Evolutionary conservation across 2,888 invertebrate genomes (phyloP).

Genomic region (Notocelia uddmanniana): DNA sequence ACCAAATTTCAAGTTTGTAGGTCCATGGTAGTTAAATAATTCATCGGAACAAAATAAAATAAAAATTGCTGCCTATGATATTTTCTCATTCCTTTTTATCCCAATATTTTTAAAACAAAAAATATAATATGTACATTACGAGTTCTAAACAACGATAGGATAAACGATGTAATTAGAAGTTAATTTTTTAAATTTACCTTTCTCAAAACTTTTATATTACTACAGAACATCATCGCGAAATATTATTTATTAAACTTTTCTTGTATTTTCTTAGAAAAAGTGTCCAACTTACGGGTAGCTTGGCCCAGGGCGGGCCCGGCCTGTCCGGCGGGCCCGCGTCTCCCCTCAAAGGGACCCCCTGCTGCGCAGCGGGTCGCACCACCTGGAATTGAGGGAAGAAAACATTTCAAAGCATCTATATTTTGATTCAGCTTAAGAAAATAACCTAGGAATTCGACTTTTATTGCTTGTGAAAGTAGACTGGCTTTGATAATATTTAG

Average conservation of each 20-base stretch:
- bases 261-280: background rate
- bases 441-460: background rate
- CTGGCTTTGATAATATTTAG: too few relatives aligned
- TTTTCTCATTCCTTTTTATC: too few relatives aligned
- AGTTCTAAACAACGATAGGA: too few relatives aligned
- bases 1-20: too few relatives aligned
- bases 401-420: constrained; percentile 1
- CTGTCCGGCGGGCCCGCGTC: constrained; percentile 38
- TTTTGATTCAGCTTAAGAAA: background rate
- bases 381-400: constrained; percentile 39
- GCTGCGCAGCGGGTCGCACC: constrained; percentile 11
- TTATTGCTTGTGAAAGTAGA: background rate
- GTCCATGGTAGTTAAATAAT: too few relatives aligned
- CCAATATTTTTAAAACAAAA: too few relatives aligned
- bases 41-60: too few relatives aligned
- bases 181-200: too few relatives aligned
- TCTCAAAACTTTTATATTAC: background rate
- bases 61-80: too few relatives aligned
- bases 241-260: background rate
- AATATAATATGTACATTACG: too few relatives aligned
- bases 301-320: constrained; percentile 36
- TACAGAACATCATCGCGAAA: background rate
- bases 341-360: constrained; percentile 16
- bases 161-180: too few relatives aligned
- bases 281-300: constrained; percentile 30